Base-by-base conservation (phyloP, 2,888 invertebrate genomes). In the Napeogenes sylphis region DNA sequence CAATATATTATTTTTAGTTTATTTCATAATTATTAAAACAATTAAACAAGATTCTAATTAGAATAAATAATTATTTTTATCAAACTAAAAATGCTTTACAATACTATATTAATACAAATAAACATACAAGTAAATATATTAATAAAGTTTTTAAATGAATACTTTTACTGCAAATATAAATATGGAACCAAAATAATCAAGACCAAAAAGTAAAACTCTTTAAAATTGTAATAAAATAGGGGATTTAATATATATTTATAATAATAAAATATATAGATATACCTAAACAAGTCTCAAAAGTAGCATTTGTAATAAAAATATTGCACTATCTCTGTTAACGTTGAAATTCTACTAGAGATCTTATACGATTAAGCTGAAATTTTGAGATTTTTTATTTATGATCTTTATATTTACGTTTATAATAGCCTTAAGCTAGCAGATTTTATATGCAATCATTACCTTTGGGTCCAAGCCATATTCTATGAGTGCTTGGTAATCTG, bases 391-490 rank as follows among this genome's bases (percentile, higher is more conserved):
- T 42, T 42, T 42, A 10, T 10, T 42, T 42, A 42, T 42, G 42
- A 6, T 42, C 10, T 12, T 42, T 42, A 42, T 35, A 35, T 38
- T 38, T 38, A 12, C 3, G 3, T 42, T 42, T 10, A 42, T 8
- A 3, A 3, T 10, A 42, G 42, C 3, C 42, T 42, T 42, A 12
- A 2, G 42, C 42, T 42, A n/a, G 30, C 10, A 51, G 30, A 8
- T 30, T 51, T 30, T 51, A 30, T 0, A 30, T 12, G 21, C n/a
- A 30, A 51, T 51, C 30, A 83, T 84, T 77, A 96, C 95, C 93
- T 97, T 97, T 87, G 96, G 95, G 91, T 97, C 97, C 88, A 98
- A 94, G 90, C 98, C 98, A 93, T 98, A 98, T 84, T 97, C 97
- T 82, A 98, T 93, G 79, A 98, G 93, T 93, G 98, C 98, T 85